Evolutionary conservation across 30 jellyfish, hydroid and myxozoan species (phyloP).

Genomic region (Hydractinia echinata): DNA sequence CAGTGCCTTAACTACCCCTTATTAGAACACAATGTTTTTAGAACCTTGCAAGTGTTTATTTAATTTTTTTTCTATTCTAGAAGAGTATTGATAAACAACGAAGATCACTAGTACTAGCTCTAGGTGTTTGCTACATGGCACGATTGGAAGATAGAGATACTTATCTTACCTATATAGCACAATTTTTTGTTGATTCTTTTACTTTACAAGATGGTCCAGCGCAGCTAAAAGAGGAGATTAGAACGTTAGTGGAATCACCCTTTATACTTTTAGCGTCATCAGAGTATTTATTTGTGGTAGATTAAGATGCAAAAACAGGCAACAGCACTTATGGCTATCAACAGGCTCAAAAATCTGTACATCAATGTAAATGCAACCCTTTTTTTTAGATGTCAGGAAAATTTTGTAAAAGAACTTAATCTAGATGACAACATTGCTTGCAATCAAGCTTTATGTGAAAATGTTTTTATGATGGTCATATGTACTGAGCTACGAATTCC

Average conservation of each 20-base stretch:
- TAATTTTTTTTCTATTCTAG: neutral
- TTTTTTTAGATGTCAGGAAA: conserved; percentile 49
- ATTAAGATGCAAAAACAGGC: neutral
- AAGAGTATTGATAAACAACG: conserved; percentile 16
- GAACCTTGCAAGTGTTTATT: neutral
- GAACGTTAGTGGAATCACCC: conserved; percentile 29
- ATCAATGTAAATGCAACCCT: neutral
- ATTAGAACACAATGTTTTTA: too few relatives aligned
- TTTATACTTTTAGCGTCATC: neutral
- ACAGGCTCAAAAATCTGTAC: too few relatives aligned
- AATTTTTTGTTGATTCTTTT: conserved; percentile 33
- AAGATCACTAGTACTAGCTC: conserved; percentile 46
- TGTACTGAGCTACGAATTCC: conserved; percentile 81
- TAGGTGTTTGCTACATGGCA: conserved; percentile 66
- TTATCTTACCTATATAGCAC: conserved; percentile 30
- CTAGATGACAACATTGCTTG: conserved; percentile 72
- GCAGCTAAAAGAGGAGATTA: conserved; percentile 47
- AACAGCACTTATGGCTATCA: too few relatives aligned
- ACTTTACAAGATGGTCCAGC: conserved; percentile 32
- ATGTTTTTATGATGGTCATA: conserved; percentile 74
- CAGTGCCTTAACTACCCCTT: too few relatives aligned
- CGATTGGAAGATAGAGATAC: conserved; percentile 48
- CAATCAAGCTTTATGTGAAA: conserved; percentile 65
- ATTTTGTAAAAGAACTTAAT: conserved; percentile 53
- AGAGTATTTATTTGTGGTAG: too few relatives aligned